A percentile compares a stretch with the other conserved stretches of the same genome.
phyloP scores from a whole-genome alignment of 2,113 vertebrate species.

The Plecturocebus donacophilus region DNA sequence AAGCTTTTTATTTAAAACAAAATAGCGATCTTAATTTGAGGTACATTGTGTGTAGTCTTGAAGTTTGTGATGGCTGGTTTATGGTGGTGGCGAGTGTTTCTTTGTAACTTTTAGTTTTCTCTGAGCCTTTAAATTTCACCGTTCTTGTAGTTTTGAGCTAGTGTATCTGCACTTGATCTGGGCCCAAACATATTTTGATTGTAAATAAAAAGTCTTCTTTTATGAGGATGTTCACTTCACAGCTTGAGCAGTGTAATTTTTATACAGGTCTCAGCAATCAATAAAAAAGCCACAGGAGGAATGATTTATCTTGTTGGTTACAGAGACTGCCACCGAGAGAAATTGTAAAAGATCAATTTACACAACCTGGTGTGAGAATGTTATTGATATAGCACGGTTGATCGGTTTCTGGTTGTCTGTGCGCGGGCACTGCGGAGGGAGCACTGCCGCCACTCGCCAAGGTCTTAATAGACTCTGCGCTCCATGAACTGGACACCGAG shows the following conservation, averaged over 20 bases:
- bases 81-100: not conserved
- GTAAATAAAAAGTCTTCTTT: conserved; percentile 90
- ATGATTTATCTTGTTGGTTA: conserved; percentile 95
- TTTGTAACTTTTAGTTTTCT: conserved; percentile 69
- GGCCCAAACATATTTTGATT: conserved; percentile 84
- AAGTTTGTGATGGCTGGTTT: conserved; percentile 54
- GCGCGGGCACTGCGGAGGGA: conserved; percentile 72
- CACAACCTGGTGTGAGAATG: conserved; percentile 91
- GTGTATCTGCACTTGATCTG: conserved; percentile 84
- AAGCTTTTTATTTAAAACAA: not conserved
- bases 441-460: conserved; percentile 72
- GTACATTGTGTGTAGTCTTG: not conserved
- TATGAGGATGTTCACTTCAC: conserved; percentile 88
- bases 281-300: conserved; percentile 92
- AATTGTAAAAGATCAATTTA: conserved; percentile 98
- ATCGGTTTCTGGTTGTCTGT: conserved; percentile 86
- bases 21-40: not conserved
- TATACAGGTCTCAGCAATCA: conserved; percentile 91
- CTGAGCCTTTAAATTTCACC: conserved; percentile 75
- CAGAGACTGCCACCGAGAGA: conserved; percentile 93
- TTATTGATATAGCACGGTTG: conserved; percentile 93
- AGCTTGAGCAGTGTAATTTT: conserved; percentile 88
- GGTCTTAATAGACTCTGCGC: conserved; percentile 86
- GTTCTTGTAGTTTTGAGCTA: conserved; percentile 69
- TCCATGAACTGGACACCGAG: conserved; percentile 83